Base-by-base conservation (phyloP, 2,888 invertebrate genomes). In the Drosophila diplacantha region DNA sequence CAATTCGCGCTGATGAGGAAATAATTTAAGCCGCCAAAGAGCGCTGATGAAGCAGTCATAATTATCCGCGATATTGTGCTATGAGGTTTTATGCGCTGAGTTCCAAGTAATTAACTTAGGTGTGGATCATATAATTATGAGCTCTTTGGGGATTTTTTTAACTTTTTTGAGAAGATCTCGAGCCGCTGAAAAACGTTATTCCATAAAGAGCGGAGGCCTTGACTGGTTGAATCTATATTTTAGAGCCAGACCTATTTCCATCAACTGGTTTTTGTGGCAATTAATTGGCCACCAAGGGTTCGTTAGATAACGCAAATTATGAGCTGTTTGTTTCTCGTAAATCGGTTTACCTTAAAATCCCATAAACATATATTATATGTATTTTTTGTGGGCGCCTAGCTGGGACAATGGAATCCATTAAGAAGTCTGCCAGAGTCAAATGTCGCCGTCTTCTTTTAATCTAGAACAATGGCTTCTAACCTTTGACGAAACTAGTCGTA, bases 231-330 rank as follows among this genome's bases (percentile, higher is more conserved):
- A 54, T 26, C 39, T 12, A 65, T 61, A 34, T 61, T 43, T 31
- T 51, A 56, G 67, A 66, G 61, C 67, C 44, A 54, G 62, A 62
- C 62, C 67, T 22, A 62, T 46, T 62, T 62, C 39, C 46, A 54
- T 38, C 22, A 67, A 63, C 62, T 39, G 62, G 62, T 63, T 63
- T 63, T 63, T 3, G 26, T 31, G 38, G 26, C 34, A 67, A 67
- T 41, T 47, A 67, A 46, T 63, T 67, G 68, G 6, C 44, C 39
- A 57, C 39, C 57, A 67, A 63, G 62, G 62, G 62, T 46, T 56
- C 46, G 57, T 46, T 47, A 67, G 39, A 38, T 46, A 38, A 18
- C 38, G 9, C 11, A 46, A 55, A 39, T 39, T 62, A 46, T 67
- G 22, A 52, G 39, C 38, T 34, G 41, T 61, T 61, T 64, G 37